Conservation (phyloP, 2,113 vertebrate genomes). For the Paedocypris sp. region DNA sequence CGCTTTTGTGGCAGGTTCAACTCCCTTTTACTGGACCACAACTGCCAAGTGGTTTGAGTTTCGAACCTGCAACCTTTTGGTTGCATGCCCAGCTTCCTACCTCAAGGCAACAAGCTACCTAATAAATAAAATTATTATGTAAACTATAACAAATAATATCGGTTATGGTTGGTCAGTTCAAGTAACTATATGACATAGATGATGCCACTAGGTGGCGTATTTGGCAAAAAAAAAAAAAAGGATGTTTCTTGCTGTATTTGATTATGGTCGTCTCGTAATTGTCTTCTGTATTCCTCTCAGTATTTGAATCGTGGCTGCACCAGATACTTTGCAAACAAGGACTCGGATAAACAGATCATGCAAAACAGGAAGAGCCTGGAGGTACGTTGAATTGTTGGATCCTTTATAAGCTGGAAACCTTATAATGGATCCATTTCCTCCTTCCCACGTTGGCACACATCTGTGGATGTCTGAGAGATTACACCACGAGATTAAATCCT, state of each 20-base stretch:
- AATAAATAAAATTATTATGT: too few relatives aligned
- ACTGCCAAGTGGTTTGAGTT: too few relatives aligned
- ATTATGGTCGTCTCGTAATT: not conserved
- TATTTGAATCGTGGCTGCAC: slow-evolving; percentile 96
- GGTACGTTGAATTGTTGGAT: slow-evolving; percentile 57
- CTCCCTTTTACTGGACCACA: too few relatives aligned
- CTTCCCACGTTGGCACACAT: not conserved
- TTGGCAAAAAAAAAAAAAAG: slow-evolving; percentile 18
- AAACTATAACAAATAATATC: too few relatives aligned
- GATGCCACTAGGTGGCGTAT: slow-evolving; percentile 47
- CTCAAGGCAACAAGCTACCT: too few relatives aligned
- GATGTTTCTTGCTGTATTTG: not conserved
- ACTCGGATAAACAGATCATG: slow-evolving; percentile 89
- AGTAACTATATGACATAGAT: not conserved
- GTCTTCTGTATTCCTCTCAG: slow-evolving; percentile 50
- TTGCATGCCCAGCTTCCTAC: too few relatives aligned
- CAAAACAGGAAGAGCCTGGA: slow-evolving; percentile 93
- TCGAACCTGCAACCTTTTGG: too few relatives aligned
- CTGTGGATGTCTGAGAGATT: not conserved
- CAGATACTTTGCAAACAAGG: slow-evolving; percentile 85
- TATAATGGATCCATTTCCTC: not conserved
- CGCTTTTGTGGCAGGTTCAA: too few relatives aligned
- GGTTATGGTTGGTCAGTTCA: not conserved
- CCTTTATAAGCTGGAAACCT: not conserved
- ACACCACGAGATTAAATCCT: not conserved